Evolutionary conservation across 2,797 vertebrate species (phyloP).

Genomic region (Amphiprion clarkii): DNA sequence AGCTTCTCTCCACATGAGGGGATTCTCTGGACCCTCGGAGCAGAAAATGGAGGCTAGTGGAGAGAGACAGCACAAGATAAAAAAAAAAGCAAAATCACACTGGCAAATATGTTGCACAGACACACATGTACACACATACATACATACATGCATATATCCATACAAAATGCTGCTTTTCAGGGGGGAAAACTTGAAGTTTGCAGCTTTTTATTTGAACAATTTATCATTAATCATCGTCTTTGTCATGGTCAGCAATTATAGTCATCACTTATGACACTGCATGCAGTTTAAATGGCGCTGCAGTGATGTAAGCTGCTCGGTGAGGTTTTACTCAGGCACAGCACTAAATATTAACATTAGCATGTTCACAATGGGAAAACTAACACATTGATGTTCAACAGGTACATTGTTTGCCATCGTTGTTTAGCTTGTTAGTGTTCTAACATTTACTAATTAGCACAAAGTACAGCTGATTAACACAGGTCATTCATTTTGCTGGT

Average conservation of each 20-base stretch:
- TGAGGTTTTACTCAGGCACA: neutral
- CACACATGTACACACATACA: slow-evolving; percentile 45
- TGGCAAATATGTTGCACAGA: slow-evolving; percentile 62
- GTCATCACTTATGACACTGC: neutral
- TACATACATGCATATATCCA: slow-evolving; percentile 11
- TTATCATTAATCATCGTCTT: neutral
- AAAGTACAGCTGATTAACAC: too few relatives aligned
- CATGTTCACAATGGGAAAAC: neutral
- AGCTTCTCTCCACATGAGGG: slow-evolving; percentile 72
- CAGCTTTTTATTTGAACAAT: neutral
- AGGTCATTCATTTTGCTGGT: too few relatives aligned
- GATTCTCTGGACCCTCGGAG: slow-evolving; percentile 78
- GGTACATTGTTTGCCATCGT: too few relatives aligned
- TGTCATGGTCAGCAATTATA: too few relatives aligned
- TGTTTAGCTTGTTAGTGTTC: too few relatives aligned
- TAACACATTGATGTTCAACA: too few relatives aligned
- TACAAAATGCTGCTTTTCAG: slow-evolving; percentile 13
- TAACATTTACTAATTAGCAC: too few relatives aligned
- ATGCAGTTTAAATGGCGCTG: neutral
- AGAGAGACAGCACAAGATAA: slow-evolving; percentile 72
- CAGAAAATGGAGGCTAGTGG: slow-evolving; percentile 82
- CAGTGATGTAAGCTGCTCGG: neutral
- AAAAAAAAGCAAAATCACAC: slow-evolving; percentile 46
- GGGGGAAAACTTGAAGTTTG: neutral
- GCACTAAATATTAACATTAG: neutral